A percentile compares a stretch with the other conserved stretches of the same genome.
Evolutionary conservation across 2,797 vertebrate species (phyloP).

Genomic region (Microctenopoma steveboyesi): DNA sequence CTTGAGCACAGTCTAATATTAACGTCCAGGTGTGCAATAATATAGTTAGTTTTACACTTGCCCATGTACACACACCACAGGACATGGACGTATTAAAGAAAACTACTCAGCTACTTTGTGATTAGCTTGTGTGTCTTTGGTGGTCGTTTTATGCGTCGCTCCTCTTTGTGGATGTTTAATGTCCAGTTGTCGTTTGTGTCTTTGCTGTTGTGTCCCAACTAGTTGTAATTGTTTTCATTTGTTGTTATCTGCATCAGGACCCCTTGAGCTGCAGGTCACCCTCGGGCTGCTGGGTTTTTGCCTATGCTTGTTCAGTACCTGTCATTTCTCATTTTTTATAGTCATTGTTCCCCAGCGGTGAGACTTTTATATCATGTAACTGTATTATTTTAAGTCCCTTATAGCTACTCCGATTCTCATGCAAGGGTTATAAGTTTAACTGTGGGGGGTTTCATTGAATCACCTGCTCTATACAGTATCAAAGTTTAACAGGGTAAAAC

Average conservation of each 20-base stretch:
- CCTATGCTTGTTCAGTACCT: not conserved
- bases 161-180: not conserved
- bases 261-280: not conserved
- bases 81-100: not conserved
- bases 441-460: not conserved
- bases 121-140: not conserved
- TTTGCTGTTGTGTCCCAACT: too few species aligned
- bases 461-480: conserved; percentile 6
- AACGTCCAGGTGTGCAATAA: conserved; percentile 32
- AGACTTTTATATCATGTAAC: too few species aligned
- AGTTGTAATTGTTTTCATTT: not conserved
- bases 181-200: not conserved
- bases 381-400: not conserved
- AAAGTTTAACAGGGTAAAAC: conserved; percentile 13
- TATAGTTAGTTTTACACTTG: conserved; percentile 19
- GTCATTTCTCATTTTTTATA: not conserved
- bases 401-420: not conserved
- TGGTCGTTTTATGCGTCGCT: not conserved
- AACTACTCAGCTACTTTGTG: too few species aligned
- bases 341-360: not conserved
- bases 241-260: not conserved
- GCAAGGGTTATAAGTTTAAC: not conserved
- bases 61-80: not conserved
- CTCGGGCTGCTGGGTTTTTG: too few species aligned
- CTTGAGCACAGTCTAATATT: conserved; percentile 26